Conservation (phyloP, 2,797 vertebrate species). For the Periophthalmus magnuspinnatus region DNA sequence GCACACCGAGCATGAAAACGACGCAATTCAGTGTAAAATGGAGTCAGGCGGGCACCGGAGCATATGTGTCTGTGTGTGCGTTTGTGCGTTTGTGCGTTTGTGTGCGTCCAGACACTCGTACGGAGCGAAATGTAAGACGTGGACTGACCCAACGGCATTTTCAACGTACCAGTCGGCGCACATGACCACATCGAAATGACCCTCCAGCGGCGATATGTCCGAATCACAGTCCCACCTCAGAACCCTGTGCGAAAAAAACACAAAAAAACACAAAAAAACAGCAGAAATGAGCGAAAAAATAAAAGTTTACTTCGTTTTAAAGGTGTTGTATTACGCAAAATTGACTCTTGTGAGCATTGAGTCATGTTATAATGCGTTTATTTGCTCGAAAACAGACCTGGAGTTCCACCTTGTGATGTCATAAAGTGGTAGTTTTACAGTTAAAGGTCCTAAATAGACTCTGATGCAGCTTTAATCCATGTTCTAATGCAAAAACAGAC, state of each 20-base stretch:
- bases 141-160: conserved; percentile 69
- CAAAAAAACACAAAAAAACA: conserved; percentile 58
- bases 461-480: too few species aligned
- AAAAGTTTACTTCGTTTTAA: too few species aligned
- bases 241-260: too few species aligned
- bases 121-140: conserved; percentile 88
- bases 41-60: conserved; percentile 83
- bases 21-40: conserved; percentile 99
- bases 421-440: too few species aligned
- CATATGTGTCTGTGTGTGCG: conserved; percentile 40
- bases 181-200: conserved; percentile 97
- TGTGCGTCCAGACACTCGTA: conserved; percentile 83
- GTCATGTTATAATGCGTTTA: too few species aligned
- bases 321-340: too few species aligned
- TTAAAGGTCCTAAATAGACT: too few species aligned
- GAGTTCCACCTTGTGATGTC: too few species aligned
- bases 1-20: conserved; percentile 99
- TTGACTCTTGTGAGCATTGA: too few species aligned
- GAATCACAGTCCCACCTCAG: conserved; percentile 96
- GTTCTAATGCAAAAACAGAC: too few species aligned
- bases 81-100: conserved; percentile 61
- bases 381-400: too few species aligned
- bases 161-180: conserved; percentile 97
- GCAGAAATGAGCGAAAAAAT: conserved; percentile 8
- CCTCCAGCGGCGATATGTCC: conserved; percentile 92